phyloP scores from a whole-genome alignment of 2,797 vertebrate genomes.

The Zalophus californianus region DNA sequence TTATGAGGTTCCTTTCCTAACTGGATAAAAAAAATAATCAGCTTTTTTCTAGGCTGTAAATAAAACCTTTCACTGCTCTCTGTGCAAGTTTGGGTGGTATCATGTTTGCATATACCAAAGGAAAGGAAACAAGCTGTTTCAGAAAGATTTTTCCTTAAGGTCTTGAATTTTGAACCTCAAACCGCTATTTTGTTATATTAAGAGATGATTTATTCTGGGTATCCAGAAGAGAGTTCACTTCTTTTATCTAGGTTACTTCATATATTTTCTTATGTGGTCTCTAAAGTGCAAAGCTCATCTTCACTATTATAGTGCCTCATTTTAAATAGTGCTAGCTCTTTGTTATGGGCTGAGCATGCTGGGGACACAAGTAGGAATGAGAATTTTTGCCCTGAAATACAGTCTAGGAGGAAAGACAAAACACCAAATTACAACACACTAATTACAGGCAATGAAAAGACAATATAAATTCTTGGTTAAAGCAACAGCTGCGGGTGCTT shows the following conservation, averaged over 20 bases:
- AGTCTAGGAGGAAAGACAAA: background rate
- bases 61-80: background rate
- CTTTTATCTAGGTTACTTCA: slow-evolving; percentile 1
- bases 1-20: background rate
- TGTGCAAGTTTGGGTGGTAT: background rate
- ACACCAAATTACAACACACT: background rate
- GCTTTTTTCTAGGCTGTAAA: background rate
- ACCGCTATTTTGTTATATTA: background rate
- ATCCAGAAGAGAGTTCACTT: background rate
- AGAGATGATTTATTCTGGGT: background rate
- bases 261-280: background rate
- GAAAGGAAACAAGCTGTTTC: slow-evolving; percentile 1
- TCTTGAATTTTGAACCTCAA: background rate
- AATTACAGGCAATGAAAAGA: background rate
- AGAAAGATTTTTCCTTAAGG: slow-evolving; percentile 40
- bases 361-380: background rate
- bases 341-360: background rate
- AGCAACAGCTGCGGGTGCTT: background rate
- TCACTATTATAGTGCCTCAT: background rate
- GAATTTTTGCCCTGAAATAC: background rate
- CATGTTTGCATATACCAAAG: background rate
- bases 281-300: background rate
- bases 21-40: background rate
- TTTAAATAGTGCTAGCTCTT: background rate
- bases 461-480: background rate